A percentile compares a stretch with the other conserved stretches of the same genome.
phyloP scores from a whole-genome alignment of 2,888 invertebrate genomes.

The Lampropteryx suffumata region DNA sequence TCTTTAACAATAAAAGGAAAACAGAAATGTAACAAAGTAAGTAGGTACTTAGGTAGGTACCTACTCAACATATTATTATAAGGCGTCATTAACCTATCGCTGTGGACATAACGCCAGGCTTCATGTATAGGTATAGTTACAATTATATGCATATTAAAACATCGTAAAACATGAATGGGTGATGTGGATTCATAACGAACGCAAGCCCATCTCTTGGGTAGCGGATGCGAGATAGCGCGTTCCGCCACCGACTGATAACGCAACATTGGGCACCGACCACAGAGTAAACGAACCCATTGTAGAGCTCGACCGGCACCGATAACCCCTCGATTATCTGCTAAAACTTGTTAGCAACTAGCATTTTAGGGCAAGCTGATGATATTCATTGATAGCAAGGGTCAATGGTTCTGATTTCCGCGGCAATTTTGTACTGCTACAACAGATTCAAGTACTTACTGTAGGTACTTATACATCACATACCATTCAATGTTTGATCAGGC shows the following conservation, averaged over 20 bases:
- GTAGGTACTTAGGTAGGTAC: too few relatives aligned
- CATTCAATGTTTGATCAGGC: not conserved
- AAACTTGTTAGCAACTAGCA: constrained; percentile 42
- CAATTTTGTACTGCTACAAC: constrained; percentile 8
- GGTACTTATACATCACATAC: not conserved
- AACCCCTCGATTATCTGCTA: constrained; percentile 60
- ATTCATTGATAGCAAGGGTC: constrained; percentile 22
- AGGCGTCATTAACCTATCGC: too few relatives aligned
- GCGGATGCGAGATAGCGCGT: constrained; percentile 71
- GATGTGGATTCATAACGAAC: constrained; percentile 28
- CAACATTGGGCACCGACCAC: constrained; percentile 55
- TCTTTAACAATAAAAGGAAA: too few relatives aligned
- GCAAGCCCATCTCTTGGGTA: constrained; percentile 37
- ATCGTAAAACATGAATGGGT: constrained; percentile 23
- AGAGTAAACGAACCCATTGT: constrained; percentile 70
- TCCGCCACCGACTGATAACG: constrained; percentile 69
- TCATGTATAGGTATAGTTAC: not conserved
- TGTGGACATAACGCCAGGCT: too few relatives aligned
- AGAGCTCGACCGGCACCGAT: constrained; percentile 41
- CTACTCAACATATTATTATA: too few relatives aligned
- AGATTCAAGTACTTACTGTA: not conserved
- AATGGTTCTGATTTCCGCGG: constrained; percentile 23
- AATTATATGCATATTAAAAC: constrained; percentile 10
- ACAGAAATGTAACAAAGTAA: too few relatives aligned
- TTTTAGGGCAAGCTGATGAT: constrained; percentile 29